Evolutionary conservation across 2,113 vertebrate genomes (phyloP).

Genomic region (Deroptyus accipitrinus): DNA sequence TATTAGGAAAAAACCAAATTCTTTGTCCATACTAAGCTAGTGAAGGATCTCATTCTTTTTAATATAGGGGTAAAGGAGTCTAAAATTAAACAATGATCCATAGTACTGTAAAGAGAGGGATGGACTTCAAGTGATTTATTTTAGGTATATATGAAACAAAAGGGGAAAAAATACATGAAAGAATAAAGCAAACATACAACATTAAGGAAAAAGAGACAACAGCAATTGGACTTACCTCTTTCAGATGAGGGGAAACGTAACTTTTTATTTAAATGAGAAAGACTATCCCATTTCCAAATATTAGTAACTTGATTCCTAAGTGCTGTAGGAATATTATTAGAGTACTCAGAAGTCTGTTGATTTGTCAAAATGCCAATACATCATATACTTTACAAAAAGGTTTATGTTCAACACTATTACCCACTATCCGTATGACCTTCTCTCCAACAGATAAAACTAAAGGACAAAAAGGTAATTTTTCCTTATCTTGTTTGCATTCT

Average conservation of each 20-base stretch:
- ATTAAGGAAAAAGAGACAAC: not conserved
- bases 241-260: not conserved
- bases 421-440: not conserved
- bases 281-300: not conserved
- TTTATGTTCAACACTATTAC: not conserved
- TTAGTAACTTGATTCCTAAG: not conserved
- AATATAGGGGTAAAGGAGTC: not conserved
- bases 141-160: not conserved
- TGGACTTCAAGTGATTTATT: not conserved
- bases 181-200: not conserved
- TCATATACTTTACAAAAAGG: not conserved
- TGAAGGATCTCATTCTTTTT: not conserved
- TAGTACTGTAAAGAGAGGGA: not conserved
- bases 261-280: not conserved
- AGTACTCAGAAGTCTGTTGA: not conserved
- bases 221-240: not conserved
- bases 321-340: not conserved
- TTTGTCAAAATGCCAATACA: slow-evolving; percentile 19
- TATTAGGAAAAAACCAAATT: not conserved
- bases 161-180: not conserved
- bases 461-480: slow-evolving; percentile 55
- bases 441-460: not conserved
- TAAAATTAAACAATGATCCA: slow-evolving; percentile 2
- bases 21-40: not conserved
- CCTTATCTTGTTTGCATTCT: slow-evolving; percentile 38